Evolutionary conservation across 2,113 vertebrate genomes (phyloP), one percentile per base, ranked within the genome.

Genomic region (Girardinichthys multiradiatus): DNA sequence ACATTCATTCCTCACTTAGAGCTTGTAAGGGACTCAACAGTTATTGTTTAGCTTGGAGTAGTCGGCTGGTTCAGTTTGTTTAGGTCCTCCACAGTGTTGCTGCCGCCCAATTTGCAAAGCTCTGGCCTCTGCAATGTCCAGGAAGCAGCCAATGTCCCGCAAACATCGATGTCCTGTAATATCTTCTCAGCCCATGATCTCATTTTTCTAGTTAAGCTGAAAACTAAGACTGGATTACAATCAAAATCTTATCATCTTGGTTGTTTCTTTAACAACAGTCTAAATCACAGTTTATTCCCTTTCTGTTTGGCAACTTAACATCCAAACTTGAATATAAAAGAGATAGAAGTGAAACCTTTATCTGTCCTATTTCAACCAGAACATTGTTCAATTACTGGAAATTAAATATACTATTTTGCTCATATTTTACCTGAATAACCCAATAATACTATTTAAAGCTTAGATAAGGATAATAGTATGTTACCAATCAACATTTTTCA

Each of bases 1-100:
- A 81, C 57, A 33, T 64, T 76, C 67, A 88, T 82, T 77, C 78
- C 67, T 82, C 85, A 74, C 81, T 79, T 72, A 28, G 76, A 2
- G 60, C 70, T 81, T 82, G 60, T 78, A 21, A 27, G 67, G 58
- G 58, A 75, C 78, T 82, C 69, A 78, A 72, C 79, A 76, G 62
- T 60, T 83, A 81, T 82, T 81, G 83, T 84, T 83, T 85, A 74
- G 72, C 78, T 83, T 80, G 78, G 69, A 86, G 74, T 48, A 39
- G 69, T 13, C 21, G 63, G 68, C 66, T 83, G 62, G 64, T 66
- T 72, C n/a, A 71, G 76, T 87, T 84, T 87, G 81, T 82, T 90
- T 77, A 68, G 82, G 75, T 76, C 64, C 61, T 68, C 69, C 74
- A 33, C 75, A 26, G 29, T 58, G 27, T 35, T 74, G 79, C 15